A percentile compares a stretch with the other conserved stretches of the same genome.
Conservation (phyloP, 2,888 invertebrate species). For the Erpobdella octoculata region DNA sequence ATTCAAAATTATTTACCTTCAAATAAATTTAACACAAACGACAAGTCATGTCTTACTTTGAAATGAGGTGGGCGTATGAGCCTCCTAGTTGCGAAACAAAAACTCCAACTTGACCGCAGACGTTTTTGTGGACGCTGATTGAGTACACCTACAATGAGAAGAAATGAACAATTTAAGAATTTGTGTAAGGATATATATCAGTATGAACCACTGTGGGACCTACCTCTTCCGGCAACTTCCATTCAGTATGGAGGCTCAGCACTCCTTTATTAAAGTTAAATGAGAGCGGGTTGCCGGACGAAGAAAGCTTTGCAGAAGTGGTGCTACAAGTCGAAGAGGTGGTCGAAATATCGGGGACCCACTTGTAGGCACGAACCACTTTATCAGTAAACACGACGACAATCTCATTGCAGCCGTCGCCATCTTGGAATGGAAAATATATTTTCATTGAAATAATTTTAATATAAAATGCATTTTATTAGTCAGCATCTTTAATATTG, state of each 20-base stretch:
- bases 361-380: constrained; percentile 65
- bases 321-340: too few relatives aligned
- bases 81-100: constrained; percentile 69
- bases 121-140: constrained; percentile 55
- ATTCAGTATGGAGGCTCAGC: constrained; percentile 59
- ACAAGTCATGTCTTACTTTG: background rate
- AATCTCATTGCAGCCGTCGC: constrained; percentile 64
- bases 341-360: constrained; percentile 52
- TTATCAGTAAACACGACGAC: constrained; percentile 66
- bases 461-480: too few relatives aligned
- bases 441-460: too few relatives aligned
- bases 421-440: constrained; percentile 54
- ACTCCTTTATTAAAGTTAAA: too few relatives aligned
- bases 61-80: constrained; percentile 61
- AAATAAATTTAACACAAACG: background rate
- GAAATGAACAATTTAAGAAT: background rate
- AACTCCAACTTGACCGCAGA: constrained; percentile 59
- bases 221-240: constrained; percentile 68
- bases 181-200: too few relatives aligned
- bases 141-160: constrained; percentile 51
- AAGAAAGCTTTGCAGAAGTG: too few relatives aligned
- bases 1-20: background rate
- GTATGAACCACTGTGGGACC: constrained; percentile 53
- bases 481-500: too few relatives aligned
- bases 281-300: too few relatives aligned